Conservation (phyloP, 1,140 invertebrate genomes). For the Cydia strobilella region DNA sequence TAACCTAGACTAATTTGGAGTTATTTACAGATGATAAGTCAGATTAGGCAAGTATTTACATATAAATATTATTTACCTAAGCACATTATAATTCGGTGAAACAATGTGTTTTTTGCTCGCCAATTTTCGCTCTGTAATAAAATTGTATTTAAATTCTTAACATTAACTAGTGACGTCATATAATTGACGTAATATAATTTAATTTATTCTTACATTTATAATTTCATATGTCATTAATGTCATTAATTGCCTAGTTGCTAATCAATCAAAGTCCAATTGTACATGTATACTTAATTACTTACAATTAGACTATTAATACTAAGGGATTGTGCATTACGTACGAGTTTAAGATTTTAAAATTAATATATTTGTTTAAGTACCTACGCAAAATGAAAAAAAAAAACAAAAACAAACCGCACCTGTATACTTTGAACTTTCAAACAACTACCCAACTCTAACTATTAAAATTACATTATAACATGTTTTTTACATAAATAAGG, state of each 20-base stretch:
- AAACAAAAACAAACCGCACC: background rate
- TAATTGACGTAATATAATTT: conserved; percentile 7
- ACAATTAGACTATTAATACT: background rate
- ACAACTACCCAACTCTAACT: no score
- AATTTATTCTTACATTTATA: background rate
- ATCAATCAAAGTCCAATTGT: background rate
- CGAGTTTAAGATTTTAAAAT: background rate
- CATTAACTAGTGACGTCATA: background rate
- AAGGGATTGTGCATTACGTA: background rate
- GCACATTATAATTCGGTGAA: background rate
- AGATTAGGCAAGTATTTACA: background rate
- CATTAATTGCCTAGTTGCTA: background rate
- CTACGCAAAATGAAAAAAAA: background rate
- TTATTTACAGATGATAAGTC: background rate
- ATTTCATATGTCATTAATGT: background rate
- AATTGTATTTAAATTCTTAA: background rate
- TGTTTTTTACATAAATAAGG: no score
- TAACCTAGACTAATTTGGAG: background rate
- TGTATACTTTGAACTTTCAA: background rate
- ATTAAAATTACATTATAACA: no score
- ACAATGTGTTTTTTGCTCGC: background rate
- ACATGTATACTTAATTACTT: background rate
- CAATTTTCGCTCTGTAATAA: background rate
- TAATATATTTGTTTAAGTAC: background rate
- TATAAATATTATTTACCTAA: background rate